Evolutionary conservation across 2,797 vertebrate species (phyloP).

Genomic region (Austrolebias charrua): DNA sequence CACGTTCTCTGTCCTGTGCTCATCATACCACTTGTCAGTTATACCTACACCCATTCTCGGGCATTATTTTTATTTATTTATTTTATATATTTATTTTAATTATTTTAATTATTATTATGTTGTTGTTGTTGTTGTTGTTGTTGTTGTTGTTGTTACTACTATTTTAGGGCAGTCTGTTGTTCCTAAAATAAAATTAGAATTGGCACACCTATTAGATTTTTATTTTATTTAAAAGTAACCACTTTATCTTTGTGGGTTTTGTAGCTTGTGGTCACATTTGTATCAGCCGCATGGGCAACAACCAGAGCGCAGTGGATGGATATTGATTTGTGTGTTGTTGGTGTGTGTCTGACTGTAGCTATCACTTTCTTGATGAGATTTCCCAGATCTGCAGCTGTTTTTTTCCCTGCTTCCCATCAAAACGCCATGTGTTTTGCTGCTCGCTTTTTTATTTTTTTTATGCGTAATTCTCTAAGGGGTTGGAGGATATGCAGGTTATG

Average conservation of each 20-base stretch:
- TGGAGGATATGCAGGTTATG: background rate
- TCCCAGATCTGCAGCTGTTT: constrained; percentile 62
- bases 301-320: constrained; percentile 36
- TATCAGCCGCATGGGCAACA: constrained; percentile 38
- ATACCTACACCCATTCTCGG: no score
- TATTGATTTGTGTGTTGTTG: constrained; percentile 66
- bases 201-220: constrained; percentile 18
- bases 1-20: no score
- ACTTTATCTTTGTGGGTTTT: constrained; percentile 32
- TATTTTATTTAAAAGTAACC: constrained; percentile 41
- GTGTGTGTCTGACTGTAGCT: constrained; percentile 54
- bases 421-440: constrained; percentile 16
- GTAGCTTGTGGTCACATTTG: constrained; percentile 39
- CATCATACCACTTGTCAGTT: no score
- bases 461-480: background rate
- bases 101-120: no score
- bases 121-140: no score
- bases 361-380: constrained; percentile 69
- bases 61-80: no score
- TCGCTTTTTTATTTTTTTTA: no score
- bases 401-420: constrained; percentile 44
- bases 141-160: background rate
- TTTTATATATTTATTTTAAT: no score
- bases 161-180: background rate
- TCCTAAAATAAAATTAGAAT: constrained; percentile 27